A percentile compares a stretch with the other conserved stretches of the same genome.
Evolutionary conservation across 1,140 invertebrate genomes (phyloP).

Genomic region (Neotoxoptera formosana): DNA sequence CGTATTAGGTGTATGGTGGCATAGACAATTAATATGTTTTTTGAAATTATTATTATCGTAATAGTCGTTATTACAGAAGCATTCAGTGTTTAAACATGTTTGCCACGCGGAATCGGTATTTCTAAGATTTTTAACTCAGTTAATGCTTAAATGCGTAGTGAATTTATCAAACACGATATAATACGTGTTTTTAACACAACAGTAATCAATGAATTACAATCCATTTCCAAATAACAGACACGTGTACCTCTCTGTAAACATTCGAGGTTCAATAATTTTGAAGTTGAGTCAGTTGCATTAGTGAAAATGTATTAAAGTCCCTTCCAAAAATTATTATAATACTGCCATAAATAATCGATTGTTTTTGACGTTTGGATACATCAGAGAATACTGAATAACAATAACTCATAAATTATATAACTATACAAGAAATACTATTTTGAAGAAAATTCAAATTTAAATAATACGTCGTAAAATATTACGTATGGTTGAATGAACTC

Average conservation of each 20-base stretch:
- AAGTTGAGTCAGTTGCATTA: background rate
- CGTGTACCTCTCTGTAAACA: background rate
- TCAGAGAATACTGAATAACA: background rate
- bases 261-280: background rate
- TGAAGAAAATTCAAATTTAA: conserved; percentile 19
- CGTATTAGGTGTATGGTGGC: no score
- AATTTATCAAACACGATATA: background rate
- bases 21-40: no score
- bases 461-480: conserved; percentile 12
- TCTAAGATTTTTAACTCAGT: no score
- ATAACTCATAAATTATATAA: background rate
- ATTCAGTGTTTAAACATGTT: no score
- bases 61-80: no score
- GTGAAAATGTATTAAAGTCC: background rate
- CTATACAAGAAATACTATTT: background rate
- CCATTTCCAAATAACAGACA: background rate
- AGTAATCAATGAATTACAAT: background rate
- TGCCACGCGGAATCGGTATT: no score
- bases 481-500: background rate
- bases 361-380: background rate
- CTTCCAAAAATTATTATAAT: background rate
- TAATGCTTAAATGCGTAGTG: no score
- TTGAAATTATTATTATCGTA: no score
- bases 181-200: background rate
- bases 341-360: background rate